Percentiles rank a stretch among this genome's conserved stretches.
Conservation (phyloP, 1,140 invertebrate genomes). For the Dinothrombium tinctorium region DNA sequence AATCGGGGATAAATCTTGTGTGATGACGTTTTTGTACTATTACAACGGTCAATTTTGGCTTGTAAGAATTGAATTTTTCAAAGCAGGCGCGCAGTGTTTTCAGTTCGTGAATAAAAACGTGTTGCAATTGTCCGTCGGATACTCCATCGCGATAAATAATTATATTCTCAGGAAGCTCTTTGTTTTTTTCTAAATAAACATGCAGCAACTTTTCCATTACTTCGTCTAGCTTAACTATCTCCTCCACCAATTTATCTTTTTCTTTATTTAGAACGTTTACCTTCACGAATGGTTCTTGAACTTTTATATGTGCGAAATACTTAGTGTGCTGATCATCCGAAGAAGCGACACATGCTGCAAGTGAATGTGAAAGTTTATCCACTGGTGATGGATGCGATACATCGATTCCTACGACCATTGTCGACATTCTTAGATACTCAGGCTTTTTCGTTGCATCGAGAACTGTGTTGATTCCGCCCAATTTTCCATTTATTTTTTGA, state of each 20-base stretch:
- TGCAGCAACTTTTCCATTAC: slow-evolving; percentile 34
- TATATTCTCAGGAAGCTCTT: slow-evolving; percentile 32
- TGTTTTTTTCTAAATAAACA: slow-evolving; percentile 22
- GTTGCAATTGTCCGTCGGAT: slow-evolving; percentile 35
- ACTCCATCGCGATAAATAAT: slow-evolving; percentile 58
- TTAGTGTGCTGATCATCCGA: neutral
- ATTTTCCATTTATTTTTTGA: slow-evolving; percentile 56
- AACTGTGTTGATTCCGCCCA: slow-evolving; percentile 42
- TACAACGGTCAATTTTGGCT: slow-evolving; percentile 6
- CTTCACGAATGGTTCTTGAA: slow-evolving; percentile 19
- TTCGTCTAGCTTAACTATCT: slow-evolving; percentile 14
- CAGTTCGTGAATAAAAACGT: neutral
- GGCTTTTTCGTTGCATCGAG: slow-evolving; percentile 19
- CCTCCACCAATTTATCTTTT: slow-evolving; percentile 20
- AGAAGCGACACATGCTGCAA: neutral
- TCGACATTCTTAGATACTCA: slow-evolving; percentile 16
- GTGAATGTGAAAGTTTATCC: neutral
- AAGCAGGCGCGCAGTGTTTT: neutral
- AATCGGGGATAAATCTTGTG: slow-evolving; percentile 8
- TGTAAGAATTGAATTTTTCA: neutral
- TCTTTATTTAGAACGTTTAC: slow-evolving; percentile 24
- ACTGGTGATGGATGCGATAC: neutral
- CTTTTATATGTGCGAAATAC: neutral
- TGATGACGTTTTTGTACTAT: slow-evolving; percentile 13
- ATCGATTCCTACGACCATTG: slow-evolving; percentile 4